Base-by-base conservation (phyloP, 2,888 invertebrate species). In the Limnephilus rhombicus region DNA sequence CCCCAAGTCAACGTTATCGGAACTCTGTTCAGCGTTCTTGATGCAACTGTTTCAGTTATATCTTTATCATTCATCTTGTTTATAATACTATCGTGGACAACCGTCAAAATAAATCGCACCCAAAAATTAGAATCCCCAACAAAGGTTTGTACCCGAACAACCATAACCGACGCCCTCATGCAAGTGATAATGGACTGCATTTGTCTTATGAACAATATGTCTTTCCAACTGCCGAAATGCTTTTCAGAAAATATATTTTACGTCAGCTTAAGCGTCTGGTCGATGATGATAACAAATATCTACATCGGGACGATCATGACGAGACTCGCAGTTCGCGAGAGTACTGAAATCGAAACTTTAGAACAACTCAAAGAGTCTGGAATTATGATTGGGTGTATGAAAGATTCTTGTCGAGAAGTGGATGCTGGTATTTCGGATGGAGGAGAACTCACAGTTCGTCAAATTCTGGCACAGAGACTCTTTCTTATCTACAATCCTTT, bases 241-340 rank as follows among this genome's bases (percentile, higher is more conserved):
- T 68, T 80, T 11, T 80, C 68, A 80, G 92, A 92, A 85, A 92
- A 81, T 53, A 45, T 53, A 5, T 80, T 93, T 11, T 93, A 81
- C 34, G 34, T 86, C 18, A 41, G 82, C 34, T 29, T 92, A 7
- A 29, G 86, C 11, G 34, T 85, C 15, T 92, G 92, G 92, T 88
- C 92, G 4, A 86, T 92, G n/a, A 86, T 90, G 24, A 68, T 93
- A 3, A 92, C 91, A 3, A 92, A 91, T 37, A 83, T 92, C 18
- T 93, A 92, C 18, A 85, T 89, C 2, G 92, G 92, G 11, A 88
- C 81, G 11, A 91, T 92, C 31, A 68, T 90, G 3, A 92, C 83
- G 2, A 41, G 49, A 29, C 89, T 93, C 2, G 81, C 92, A 53
- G 80, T 89, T 2, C 37, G 80, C 12, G 80, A 34, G 24, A 81